These are phyloP conservation scores for Carassius carassius DNA, from an alignment of 2,113 vertebrate genomes.

Conservation along the genomic window DNA sequence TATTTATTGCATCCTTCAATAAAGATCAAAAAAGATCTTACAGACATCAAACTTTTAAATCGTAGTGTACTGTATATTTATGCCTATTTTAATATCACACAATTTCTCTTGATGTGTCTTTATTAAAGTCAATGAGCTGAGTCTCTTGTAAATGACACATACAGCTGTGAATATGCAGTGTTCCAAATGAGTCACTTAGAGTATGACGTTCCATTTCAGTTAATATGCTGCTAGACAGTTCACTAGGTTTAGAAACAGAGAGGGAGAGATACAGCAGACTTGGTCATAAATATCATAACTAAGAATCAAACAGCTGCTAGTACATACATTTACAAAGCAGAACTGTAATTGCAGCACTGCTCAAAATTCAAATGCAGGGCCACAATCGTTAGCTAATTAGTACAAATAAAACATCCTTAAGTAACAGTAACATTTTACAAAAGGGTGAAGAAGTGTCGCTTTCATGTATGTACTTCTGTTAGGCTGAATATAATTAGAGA, in stretches of 20 bases:
- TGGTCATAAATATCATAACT: neutral
- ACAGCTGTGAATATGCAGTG: neutral
- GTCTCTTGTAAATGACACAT: neutral
- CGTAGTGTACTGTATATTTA: neutral
- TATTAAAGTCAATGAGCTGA: neutral
- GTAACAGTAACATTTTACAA: neutral
- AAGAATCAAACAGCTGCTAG: constrained; percentile 21
- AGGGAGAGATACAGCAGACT: neutral
- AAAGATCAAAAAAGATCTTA: neutral
- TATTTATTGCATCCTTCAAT: neutral
- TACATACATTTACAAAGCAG: constrained; percentile 55
- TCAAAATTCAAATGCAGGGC: constrained; percentile 58
- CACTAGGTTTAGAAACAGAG: neutral
- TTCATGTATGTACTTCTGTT: neutral
- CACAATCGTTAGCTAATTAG: constrained; percentile 57
- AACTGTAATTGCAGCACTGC: constrained; percentile 55
- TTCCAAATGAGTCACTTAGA: neutral
- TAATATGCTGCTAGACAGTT: neutral
- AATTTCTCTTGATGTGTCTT: neutral
- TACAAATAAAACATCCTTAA: constrained; percentile 27
- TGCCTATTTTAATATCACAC: neutral
- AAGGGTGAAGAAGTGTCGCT: constrained; percentile 9
- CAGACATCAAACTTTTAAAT: neutral
- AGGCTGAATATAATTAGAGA: constrained; percentile 4
- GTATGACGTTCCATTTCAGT: neutral